A percentile compares a stretch with the other conserved stretches of the same genome.
These are phyloP conservation scores for Antechinus flavipes DNA, from an alignment of 2,113 vertebrate species.

Conservation along the genomic window DNA sequence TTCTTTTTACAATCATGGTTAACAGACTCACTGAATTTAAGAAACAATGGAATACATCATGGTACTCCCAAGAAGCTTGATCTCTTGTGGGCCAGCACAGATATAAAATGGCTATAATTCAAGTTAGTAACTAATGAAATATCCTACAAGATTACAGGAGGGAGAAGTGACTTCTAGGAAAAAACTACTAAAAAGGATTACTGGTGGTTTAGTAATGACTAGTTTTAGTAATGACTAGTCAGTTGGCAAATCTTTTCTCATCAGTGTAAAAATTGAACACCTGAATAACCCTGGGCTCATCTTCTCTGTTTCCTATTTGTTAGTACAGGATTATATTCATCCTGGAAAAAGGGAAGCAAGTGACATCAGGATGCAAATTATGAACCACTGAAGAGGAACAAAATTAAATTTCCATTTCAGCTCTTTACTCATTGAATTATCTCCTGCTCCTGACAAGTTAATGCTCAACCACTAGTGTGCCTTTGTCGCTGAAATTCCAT, in stretches of 20 bases:
- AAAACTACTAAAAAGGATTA: not conserved
- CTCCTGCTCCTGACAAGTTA: rapidly evolving
- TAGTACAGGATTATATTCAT: rapidly evolving
- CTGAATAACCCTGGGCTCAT: rapidly evolving
- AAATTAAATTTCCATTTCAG: not conserved
- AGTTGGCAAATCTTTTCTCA: not conserved
- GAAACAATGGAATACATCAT: not conserved
- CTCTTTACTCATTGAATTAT: not conserved
- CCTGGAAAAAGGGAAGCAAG: rapidly evolving
- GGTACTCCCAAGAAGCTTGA: not conserved
- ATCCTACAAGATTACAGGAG: not conserved
- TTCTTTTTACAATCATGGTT: not conserved
- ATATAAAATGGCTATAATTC: not conserved
- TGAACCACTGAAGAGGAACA: not conserved
- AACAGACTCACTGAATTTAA: not conserved
- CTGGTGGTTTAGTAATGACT: not conserved
- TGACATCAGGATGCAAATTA: rapidly evolving
- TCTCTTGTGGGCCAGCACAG: no score
- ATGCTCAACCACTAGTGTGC: rapidly evolving
- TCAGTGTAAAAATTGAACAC: rapidly evolving
- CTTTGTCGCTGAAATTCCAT: rapidly evolving
- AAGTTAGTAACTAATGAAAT: not conserved
- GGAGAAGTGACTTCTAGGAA: not conserved
- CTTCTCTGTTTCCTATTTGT: rapidly evolving
- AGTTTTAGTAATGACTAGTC: not conserved